Conservation (phyloP, 2,797 vertebrate genomes). For the Pelobates cultripes region DNA sequence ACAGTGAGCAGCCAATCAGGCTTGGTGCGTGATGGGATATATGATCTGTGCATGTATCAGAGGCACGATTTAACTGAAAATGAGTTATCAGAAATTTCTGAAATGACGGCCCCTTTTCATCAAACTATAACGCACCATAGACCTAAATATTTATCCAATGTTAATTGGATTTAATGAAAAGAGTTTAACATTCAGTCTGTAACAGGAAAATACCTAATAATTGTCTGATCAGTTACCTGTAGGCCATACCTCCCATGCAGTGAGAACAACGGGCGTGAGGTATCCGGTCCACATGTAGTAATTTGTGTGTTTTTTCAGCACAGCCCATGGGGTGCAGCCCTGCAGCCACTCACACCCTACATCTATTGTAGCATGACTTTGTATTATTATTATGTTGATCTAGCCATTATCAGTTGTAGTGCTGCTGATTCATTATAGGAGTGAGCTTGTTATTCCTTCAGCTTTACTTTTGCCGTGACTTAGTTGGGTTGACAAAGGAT, state of each 20-base stretch:
- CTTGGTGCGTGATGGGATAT: no score
- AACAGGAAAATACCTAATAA: no score
- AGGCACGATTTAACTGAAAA: no score
- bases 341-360: conserved; percentile 31
- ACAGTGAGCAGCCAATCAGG: no score
- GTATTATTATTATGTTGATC: conserved; percentile 19
- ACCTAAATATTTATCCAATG: no score
- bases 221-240: no score
- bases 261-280: conserved; percentile 12
- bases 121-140: no score
- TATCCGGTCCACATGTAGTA: conserved; percentile 10
- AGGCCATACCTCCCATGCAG: not conserved
- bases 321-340: conserved; percentile 35
- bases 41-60: no score
- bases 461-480: not conserved
- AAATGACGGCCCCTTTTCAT: no score
- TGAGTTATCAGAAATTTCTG: no score
- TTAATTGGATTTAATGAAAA: no score
- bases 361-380: conserved; percentile 35
- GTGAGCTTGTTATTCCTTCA: not conserved
- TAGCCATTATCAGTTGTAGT: conserved; percentile 24
- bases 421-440: conserved; percentile 30
- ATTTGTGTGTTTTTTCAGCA: conserved; percentile 42
- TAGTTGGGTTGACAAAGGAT: not conserved
- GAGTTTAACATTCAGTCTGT: no score